Evolutionary conservation across 2,888 invertebrate species (phyloP).

Genomic region (Dusona sp.): DNA sequence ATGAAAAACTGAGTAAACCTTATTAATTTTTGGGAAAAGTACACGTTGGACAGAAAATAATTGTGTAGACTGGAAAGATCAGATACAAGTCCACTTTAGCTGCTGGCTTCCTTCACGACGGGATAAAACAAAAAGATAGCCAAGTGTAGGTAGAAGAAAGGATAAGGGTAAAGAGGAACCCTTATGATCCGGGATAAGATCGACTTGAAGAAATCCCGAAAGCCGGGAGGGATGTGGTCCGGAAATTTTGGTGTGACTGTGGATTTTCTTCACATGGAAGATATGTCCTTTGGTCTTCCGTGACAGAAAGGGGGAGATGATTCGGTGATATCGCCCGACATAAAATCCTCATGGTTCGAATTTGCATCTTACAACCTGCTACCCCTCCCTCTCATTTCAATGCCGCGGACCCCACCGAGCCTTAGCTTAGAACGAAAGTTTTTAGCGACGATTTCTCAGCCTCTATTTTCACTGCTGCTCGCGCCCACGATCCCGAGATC

Average conservation of each 20-base stretch:
- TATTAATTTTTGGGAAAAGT: conserved; percentile 31
- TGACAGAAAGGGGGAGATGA: conserved; percentile 79
- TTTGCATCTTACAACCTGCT: conserved; percentile 84
- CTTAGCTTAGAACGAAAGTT: conserved; percentile 17
- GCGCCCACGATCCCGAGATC: not conserved
- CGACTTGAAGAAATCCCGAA: conserved; percentile 74
- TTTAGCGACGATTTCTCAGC: conserved; percentile 23
- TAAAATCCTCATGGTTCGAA: conserved; percentile 84
- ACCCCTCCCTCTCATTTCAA: conserved; percentile 70
- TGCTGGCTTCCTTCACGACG: conserved; percentile 23
- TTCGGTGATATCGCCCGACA: conserved; percentile 84
- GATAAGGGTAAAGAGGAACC: conserved; percentile 69
- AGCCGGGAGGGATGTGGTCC: conserved; percentile 55
- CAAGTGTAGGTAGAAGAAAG: conserved; percentile 53
- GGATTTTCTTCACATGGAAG: conserved; percentile 61
- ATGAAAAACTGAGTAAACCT: conserved; percentile 16
- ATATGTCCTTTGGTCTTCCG: conserved; percentile 64
- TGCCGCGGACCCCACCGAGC: conserved; percentile 20
- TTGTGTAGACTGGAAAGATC: conserved; percentile 18
- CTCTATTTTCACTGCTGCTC: conserved; percentile 29
- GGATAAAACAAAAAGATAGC: conserved; percentile 59
- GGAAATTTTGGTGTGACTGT: conserved; percentile 26
- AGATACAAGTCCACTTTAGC: conserved; percentile 61
- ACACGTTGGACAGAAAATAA: conserved; percentile 9
- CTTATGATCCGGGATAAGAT: conserved; percentile 82